Percentiles rank a stretch among this genome's conserved stretches.
These are phyloP conservation scores for Spisula solida DNA, from an alignment of 2,888 invertebrate genomes.

Conservation along the genomic window DNA sequence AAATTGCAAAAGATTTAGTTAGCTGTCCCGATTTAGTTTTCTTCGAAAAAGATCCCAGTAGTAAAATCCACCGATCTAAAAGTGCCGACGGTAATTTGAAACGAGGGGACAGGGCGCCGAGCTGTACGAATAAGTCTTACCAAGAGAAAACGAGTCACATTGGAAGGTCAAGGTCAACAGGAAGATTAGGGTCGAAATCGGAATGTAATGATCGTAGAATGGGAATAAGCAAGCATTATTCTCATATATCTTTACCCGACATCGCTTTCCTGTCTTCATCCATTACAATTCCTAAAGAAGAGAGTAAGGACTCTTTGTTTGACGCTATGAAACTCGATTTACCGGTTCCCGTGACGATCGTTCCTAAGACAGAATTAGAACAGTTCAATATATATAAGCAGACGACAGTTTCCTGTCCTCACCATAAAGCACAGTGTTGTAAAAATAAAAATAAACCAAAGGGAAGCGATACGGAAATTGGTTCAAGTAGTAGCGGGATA, in stretches of 20 bases:
- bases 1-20: constrained; percentile 62
- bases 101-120: constrained; percentile 17
- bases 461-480: constrained; percentile 65
- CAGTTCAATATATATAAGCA: constrained; percentile 68
- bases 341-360: constrained; percentile 73
- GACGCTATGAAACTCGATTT: constrained; percentile 77
- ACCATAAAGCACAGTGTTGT: constrained; percentile 47
- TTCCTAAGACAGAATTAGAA: constrained; percentile 70
- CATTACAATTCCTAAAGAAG: constrained; percentile 60
- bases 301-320: constrained; percentile 77
- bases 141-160: constrained; percentile 52
- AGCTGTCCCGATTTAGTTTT: constrained; percentile 61
- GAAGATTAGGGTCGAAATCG: constrained; percentile 60
- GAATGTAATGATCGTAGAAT: constrained; percentile 73
- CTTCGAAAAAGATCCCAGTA: constrained; percentile 45
- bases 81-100: constrained; percentile 70
- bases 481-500: constrained; percentile 80
- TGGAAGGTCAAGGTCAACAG: constrained; percentile 70
- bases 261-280: constrained; percentile 77
- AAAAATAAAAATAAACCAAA: constrained; percentile 36
- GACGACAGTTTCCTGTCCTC: constrained; percentile 59
- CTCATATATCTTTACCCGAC: constrained; percentile 82
- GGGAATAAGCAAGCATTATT: constrained; percentile 77
- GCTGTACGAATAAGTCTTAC: constrained; percentile 44
- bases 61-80: constrained; percentile 72